These are phyloP conservation scores for Drosophila seguyi DNA, from an alignment of 1,140 invertebrate genomes.

Conservation along the genomic window DNA sequence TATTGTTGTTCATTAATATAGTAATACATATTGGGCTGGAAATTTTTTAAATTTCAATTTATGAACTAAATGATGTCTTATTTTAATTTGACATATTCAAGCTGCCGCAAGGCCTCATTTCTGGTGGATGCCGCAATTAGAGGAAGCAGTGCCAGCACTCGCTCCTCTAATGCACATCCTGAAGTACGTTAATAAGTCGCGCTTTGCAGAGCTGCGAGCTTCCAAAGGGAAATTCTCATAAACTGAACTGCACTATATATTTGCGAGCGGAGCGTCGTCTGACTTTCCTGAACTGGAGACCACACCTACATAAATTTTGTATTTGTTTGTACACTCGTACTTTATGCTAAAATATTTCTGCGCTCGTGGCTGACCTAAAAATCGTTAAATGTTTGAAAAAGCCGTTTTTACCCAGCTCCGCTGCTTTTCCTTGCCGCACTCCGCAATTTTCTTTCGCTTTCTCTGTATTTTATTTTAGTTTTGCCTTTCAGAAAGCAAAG, in stretches of 20 bases:
- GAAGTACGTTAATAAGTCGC: constrained; percentile 82
- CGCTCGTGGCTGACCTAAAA: constrained; percentile 73
- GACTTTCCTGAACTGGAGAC: constrained; percentile 59
- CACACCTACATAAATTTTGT: constrained; percentile 27
- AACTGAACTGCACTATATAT: constrained; percentile 43
- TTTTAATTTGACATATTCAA: background rate
- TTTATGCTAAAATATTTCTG: constrained; percentile 81
- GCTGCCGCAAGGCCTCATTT: constrained; percentile 64
- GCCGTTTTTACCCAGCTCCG: constrained; percentile 25
- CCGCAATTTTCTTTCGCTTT: constrained; percentile 24
- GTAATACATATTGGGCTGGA: too few relatives aligned
- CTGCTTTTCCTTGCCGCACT: constrained; percentile 11
- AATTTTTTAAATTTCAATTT: background rate
- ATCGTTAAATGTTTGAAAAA: constrained; percentile 55
- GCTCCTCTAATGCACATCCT: constrained; percentile 65
- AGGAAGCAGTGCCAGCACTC: constrained; percentile 19
- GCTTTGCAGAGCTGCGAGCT: constrained; percentile 47
- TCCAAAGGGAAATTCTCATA: constrained; percentile 63
- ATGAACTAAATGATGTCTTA: background rate
- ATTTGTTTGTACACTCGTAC: constrained; percentile 60
- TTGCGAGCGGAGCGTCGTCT: constrained; percentile 35
- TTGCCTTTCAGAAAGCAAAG: constrained; percentile 76
- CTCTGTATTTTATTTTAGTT: constrained; percentile 35
- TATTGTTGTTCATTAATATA: background rate
- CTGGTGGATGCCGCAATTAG: constrained; percentile 57